Conservation (phyloP, 2,888 invertebrate genomes). For the Phaedon cochleariae region DNA sequence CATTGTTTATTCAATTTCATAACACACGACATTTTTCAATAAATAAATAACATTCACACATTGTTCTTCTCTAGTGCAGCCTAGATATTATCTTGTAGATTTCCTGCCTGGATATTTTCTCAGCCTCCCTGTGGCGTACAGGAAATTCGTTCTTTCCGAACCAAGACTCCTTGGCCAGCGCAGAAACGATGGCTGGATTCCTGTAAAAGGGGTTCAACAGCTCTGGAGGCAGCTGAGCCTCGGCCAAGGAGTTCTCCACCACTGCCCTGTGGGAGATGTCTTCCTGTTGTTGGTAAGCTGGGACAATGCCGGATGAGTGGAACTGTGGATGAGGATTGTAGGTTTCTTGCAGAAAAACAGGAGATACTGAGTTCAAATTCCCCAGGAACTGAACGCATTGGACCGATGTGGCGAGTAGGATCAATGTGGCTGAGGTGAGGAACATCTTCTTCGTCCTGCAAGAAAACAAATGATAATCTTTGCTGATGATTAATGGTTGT, state of each 20-base stretch:
- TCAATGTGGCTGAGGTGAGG: conserved; percentile 25
- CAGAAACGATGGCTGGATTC: conserved; percentile 77
- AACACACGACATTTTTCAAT: background rate
- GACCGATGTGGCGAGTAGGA: conserved; percentile 14
- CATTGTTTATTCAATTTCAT: too few species aligned
- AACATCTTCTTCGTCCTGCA: conserved; percentile 35
- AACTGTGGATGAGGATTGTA: conserved; percentile 18
- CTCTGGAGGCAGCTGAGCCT: conserved; percentile 76
- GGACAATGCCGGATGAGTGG: conserved; percentile 32
- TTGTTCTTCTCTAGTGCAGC: conserved; percentile 27
- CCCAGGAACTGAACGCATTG: conserved; percentile 33
- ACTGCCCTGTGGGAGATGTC: conserved; percentile 74
- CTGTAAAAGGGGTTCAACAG: conserved; percentile 79
- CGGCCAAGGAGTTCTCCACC: conserved; percentile 74
- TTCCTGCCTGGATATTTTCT: conserved; percentile 79
- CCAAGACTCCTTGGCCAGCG: conserved; percentile 82
- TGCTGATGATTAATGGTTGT: too few species aligned
- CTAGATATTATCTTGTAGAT: conserved; percentile 79
- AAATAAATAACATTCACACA: background rate
- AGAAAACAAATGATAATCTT: conserved; percentile 4
- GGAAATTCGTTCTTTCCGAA: conserved; percentile 80
- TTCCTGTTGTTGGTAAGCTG: conserved; percentile 28
- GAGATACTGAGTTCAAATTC: conserved; percentile 36
- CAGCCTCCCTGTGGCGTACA: conserved; percentile 80
- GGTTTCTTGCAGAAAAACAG: conserved; percentile 29